Evolutionary conservation across 2,888 invertebrate genomes (phyloP).

Genomic region (Calliphora vomitoria): DNA sequence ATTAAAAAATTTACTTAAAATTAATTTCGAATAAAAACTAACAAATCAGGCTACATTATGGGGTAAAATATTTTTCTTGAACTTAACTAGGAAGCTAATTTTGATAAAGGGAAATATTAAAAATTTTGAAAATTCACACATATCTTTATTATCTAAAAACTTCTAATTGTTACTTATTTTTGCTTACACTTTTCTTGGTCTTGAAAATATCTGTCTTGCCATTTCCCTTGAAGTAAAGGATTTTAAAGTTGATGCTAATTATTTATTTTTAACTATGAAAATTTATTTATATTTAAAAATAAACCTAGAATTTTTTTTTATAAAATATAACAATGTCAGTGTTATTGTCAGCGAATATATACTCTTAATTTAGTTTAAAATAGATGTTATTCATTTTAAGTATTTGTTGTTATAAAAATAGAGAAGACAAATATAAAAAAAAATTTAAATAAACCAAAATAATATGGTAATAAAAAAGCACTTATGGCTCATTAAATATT

Average conservation of each 20-base stretch:
- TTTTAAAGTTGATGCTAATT: too few relatives aligned
- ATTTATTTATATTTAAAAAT: neutral
- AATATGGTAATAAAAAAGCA: slow-evolving; percentile 49
- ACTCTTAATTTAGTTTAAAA: neutral
- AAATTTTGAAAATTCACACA: too few relatives aligned
- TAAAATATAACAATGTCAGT: slow-evolving; percentile 1
- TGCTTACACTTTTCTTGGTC: too few relatives aligned
- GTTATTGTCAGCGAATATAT: neutral
- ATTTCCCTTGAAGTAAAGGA: too few relatives aligned
- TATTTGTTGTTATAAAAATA: neutral
- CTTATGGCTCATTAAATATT: slow-evolving; percentile 50
- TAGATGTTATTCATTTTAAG: neutral
- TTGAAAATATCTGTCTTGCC: too few relatives aligned
- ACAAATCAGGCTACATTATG: neutral
- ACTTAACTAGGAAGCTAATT: too few relatives aligned
- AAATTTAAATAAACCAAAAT: slow-evolving; percentile 16
- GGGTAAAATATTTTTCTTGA: too few relatives aligned
- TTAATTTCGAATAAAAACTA: neutral
- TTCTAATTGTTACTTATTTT: too few relatives aligned
- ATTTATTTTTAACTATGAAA: too few relatives aligned
- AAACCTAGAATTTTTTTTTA: neutral
- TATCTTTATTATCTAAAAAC: too few relatives aligned
- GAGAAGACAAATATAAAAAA: neutral
- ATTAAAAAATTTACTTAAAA: neutral
- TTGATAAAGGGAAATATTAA: too few relatives aligned